Conservation (phyloP, 2,113 vertebrate genomes). For the Entomyzon cyanotis region DNA sequence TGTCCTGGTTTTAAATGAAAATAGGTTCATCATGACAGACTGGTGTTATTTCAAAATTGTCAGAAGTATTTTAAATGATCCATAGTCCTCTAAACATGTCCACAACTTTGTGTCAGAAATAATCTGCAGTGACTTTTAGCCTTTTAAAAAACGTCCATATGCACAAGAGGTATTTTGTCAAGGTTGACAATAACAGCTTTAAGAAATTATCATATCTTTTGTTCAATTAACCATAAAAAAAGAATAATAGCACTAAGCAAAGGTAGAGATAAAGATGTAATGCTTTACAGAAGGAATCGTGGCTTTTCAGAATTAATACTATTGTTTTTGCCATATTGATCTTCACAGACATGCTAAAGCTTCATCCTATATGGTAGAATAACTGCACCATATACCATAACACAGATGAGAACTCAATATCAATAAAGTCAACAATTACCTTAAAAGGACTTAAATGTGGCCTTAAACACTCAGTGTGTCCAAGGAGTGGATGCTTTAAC, state of each 20-base stretch:
- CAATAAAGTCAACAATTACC: background rate
- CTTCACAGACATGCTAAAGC: background rate
- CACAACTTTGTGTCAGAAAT: background rate
- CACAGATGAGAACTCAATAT: background rate
- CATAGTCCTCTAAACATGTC: background rate
- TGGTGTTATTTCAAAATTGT: background rate
- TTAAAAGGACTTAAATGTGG: background rate
- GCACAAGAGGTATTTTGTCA: background rate
- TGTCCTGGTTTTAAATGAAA: background rate
- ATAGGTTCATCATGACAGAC: background rate
- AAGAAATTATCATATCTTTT: background rate
- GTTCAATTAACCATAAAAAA: background rate
- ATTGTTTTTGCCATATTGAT: background rate
- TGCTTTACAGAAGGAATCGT: background rate
- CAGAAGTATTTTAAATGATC: background rate
- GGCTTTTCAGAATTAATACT: background rate
- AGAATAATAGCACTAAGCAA: background rate
- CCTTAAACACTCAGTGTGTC: background rate
- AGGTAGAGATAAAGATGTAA: background rate
- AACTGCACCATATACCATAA: background rate
- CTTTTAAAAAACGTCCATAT: background rate
- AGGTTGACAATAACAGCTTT: background rate
- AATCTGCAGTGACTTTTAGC: background rate
- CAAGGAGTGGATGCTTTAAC: background rate
- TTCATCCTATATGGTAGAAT: background rate